Evolutionary conservation across 2,113 vertebrate genomes (phyloP).

Genomic region (Thermophis baileyi): DNA sequence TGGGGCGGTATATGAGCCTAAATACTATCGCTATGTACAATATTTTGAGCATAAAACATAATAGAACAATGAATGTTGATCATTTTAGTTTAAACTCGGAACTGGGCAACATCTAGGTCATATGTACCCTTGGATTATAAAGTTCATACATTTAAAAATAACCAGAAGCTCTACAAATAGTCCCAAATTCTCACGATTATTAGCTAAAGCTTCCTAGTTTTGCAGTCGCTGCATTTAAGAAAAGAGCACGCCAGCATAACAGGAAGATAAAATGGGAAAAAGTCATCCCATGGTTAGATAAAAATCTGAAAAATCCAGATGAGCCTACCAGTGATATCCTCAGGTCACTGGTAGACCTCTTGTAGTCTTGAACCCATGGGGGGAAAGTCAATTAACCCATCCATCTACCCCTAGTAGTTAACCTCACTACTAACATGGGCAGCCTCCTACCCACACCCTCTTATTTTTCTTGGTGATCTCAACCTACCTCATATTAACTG

Average conservation of each 20-base stretch:
- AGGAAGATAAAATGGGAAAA: not conserved
- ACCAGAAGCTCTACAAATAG: not conserved
- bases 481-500: no score
- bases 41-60: not conserved
- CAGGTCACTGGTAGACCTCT: not conserved
- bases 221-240: not conserved
- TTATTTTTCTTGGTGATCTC: no score
- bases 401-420: not conserved
- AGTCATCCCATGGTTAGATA: not conserved
- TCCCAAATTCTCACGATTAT: not conserved
- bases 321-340: not conserved
- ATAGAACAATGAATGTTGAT: not conserved
- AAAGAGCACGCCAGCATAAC: not conserved
- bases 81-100: not conserved
- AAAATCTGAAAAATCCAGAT: not conserved
- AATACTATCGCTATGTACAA: not conserved
- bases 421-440: no score
- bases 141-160: not conserved
- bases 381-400: not conserved
- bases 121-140: not conserved
- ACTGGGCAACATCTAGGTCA: not conserved
- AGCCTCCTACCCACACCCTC: no score
- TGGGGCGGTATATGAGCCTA: not conserved
- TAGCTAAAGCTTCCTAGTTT: not conserved
- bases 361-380: not conserved